These are phyloP conservation scores for Dynastes tityus DNA, from an alignment of 2,888 invertebrate species.

Conservation along the genomic window DNA sequence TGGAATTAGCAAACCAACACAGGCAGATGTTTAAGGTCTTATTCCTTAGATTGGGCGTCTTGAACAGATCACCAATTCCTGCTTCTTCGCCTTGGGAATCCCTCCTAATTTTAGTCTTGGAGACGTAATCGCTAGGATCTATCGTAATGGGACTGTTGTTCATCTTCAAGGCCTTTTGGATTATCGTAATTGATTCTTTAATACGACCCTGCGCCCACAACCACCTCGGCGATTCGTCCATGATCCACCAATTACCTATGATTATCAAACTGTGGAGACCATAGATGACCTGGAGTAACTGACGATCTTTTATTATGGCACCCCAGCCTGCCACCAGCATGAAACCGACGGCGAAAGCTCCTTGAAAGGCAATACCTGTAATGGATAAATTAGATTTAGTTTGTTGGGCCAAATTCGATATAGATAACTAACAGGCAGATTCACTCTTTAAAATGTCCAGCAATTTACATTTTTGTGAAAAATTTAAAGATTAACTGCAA, in stretches of 20 bases:
- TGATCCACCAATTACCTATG: conserved; percentile 88
- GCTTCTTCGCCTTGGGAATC: conserved; percentile 69
- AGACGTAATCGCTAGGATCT: conserved; percentile 79
- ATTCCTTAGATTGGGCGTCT: conserved; percentile 83
- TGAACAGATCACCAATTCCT: conserved; percentile 82
- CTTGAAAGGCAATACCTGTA: conserved; percentile 79
- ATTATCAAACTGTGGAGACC: conserved; percentile 83
- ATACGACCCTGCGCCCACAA: conserved; percentile 87
- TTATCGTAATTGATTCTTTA: conserved; percentile 82
- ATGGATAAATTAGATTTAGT: background rate
- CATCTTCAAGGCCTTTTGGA: conserved; percentile 82
- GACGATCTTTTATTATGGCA: conserved; percentile 81
- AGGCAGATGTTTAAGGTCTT: conserved; percentile 87
- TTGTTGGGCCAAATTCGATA: no score
- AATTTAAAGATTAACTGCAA: no score
- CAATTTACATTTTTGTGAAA: no score
- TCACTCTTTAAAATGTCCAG: no score
- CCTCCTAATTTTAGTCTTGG: conserved; percentile 73
- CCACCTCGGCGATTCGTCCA: conserved; percentile 93
- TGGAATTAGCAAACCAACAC: conserved; percentile 91
- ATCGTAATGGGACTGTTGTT: conserved; percentile 78
- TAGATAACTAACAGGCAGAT: no score
- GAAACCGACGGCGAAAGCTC: conserved; percentile 84
- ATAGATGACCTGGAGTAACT: conserved; percentile 83
- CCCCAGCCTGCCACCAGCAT: conserved; percentile 91